These are phyloP conservation scores for Ericerus pela DNA, from an alignment of 1,140 invertebrate species.

Conservation along the genomic window DNA sequence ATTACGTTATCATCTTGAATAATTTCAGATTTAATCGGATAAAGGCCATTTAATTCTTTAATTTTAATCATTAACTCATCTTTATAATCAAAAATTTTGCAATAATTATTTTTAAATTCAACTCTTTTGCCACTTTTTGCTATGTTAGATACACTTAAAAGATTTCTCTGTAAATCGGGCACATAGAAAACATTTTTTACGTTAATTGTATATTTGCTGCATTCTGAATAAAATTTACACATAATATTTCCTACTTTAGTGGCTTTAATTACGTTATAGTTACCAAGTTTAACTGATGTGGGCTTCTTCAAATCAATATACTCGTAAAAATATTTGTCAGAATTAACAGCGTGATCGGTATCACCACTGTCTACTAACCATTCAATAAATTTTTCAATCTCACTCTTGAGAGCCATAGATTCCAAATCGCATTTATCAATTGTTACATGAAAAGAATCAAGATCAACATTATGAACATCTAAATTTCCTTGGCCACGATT, in stretches of 20 bases:
- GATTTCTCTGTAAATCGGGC: background rate
- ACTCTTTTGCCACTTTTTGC: background rate
- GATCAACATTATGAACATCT: no score
- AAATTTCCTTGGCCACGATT: no score
- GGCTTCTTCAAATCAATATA: background rate
- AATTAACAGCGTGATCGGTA: background rate
- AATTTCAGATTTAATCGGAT: background rate
- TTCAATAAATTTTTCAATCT: background rate
- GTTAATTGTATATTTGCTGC: background rate
- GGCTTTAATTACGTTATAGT: background rate
- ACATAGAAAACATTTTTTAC: background rate
- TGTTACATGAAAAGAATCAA: no score
- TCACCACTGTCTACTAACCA: background rate
- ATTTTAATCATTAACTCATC: background rate
- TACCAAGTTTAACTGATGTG: background rate
- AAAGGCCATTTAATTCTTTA: background rate
- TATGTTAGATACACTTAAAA: background rate
- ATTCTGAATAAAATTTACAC: background rate
- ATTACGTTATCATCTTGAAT: background rate
- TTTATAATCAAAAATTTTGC: background rate
- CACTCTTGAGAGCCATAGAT: no score
- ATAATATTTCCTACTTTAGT: background rate
- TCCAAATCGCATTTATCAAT: no score
- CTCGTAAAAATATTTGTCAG: background rate
- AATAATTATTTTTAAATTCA: background rate